Base-by-base conservation (phyloP, 2,888 invertebrate species). In the Lasioglossum marginatum region DNA sequence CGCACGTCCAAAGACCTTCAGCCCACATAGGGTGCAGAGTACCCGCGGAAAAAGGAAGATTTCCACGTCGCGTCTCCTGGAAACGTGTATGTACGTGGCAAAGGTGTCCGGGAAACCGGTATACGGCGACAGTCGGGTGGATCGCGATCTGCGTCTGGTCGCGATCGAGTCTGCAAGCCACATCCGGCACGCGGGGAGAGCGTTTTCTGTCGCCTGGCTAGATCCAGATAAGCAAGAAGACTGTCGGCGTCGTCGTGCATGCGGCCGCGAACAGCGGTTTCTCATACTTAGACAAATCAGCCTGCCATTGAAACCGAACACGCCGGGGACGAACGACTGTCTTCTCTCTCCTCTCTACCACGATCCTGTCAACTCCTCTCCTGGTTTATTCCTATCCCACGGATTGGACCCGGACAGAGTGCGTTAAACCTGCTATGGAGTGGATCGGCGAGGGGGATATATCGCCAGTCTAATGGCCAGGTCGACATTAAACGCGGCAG, bases 201-300 rank as follows among this genome's bases (percentile, higher is more conserved):
- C 83, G 76, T 87, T 68, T 90, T 83, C 86, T 83, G 80, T 79
- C 71, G 68, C 77, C 43, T 37, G 66, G 66, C 77, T 82, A 83
- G 86, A 86, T 85, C 83, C 87, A 85, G 87, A 90, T 86, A 89
- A 90, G 85, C 85, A 82, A 87, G 78, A 86, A 87, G 76, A 75
- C 77, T 74, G 48, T 45, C 45, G 40, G 12, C 66, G 34, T 37
- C 66, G 63, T 37, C 66, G 66, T 66, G 71, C 76, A 66, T 77
- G 78, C 84, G 74, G 73, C 77, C 73, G 68, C 76, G 71, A 43
- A 31, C 71, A 70, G 79, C 70, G 88, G 84, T 90, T 86, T 90
- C 90, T 82, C 85, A 31, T 80, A 78, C 76, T 80, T 76, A 48
- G 87, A 89, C 82, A 82, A 90, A 90, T 90, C 86, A 80, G 86